phyloP scores from a whole-genome alignment of 2,797 vertebrate genomes.

The Platalea minor region DNA sequence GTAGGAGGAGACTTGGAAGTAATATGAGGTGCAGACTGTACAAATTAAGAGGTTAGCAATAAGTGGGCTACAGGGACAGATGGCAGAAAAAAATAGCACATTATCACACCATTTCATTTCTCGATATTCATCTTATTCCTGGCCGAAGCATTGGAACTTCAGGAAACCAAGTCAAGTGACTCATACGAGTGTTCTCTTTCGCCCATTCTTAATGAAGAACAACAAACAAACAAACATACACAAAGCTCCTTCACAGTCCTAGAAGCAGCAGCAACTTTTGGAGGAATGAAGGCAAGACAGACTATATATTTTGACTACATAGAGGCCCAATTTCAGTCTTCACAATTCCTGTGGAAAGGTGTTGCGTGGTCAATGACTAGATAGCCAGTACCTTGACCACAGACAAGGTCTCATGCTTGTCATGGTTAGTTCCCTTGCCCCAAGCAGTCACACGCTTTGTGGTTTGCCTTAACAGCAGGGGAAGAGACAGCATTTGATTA shows the following conservation, averaged over 20 bases:
- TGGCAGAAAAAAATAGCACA: not conserved
- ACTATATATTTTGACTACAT: not conserved
- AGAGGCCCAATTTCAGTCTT: not conserved
- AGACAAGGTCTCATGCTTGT: not conserved
- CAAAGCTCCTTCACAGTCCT: not conserved
- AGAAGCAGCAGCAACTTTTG: not conserved
- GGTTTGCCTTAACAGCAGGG: conserved; percentile 27
- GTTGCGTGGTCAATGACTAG: not conserved
- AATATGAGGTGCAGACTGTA: not conserved
- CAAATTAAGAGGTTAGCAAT: not conserved
- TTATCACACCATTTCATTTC: not conserved
- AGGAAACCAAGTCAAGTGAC: not conserved
- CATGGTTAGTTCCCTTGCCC: not conserved
- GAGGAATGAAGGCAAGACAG: not conserved
- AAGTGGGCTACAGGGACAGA: not conserved
- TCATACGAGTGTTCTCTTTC: not conserved
- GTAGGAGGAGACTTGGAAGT: not conserved
- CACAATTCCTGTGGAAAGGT: not conserved
- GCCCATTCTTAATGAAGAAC: not conserved
- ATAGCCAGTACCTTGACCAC: not conserved
- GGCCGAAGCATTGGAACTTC: not conserved
- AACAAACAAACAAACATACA: not conserved
- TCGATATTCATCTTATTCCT: not conserved
- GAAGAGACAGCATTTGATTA: conserved; percentile 33
- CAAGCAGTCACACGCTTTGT: not conserved